Conservation (phyloP, 2,113 vertebrate species). For the Madoqua kirkii region DNA sequence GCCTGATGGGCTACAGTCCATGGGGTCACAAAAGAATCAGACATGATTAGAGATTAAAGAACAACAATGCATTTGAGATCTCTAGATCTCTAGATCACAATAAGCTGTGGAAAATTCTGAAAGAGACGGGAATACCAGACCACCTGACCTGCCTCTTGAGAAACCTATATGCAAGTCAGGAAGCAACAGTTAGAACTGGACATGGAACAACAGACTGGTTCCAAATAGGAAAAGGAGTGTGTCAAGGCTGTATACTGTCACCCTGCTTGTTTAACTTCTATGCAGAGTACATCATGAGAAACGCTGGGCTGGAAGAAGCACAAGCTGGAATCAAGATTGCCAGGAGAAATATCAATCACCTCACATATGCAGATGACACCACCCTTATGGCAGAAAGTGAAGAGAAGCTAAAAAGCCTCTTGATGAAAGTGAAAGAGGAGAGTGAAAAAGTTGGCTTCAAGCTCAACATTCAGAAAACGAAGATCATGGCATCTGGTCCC, state of each 20-base stretch:
- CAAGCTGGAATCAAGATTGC: background rate
- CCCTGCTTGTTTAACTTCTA: background rate
- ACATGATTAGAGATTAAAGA: background rate
- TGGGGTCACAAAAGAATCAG: fast-evolving
- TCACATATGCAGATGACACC: background rate
- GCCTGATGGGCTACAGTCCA: background rate
- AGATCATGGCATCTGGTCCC: background rate
- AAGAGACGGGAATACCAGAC: no score
- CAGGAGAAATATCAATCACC: background rate
- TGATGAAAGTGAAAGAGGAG: background rate
- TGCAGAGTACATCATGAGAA: background rate
- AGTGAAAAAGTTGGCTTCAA: background rate
- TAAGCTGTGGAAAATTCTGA: no score
- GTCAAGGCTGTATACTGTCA: background rate
- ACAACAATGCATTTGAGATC: background rate
- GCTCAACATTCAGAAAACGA: background rate
- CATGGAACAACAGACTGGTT: background rate
- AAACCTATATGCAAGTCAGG: background rate
- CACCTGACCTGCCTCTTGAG: background rate
- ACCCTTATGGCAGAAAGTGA: background rate
- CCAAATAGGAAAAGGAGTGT: background rate
- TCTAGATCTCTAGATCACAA: no score
- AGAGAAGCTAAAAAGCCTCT: background rate
- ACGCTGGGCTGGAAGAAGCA: background rate
- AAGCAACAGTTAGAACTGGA: background rate